Evolutionary conservation across 2,797 vertebrate genomes (phyloP).

Genomic region (Clarias fuscus): DNA sequence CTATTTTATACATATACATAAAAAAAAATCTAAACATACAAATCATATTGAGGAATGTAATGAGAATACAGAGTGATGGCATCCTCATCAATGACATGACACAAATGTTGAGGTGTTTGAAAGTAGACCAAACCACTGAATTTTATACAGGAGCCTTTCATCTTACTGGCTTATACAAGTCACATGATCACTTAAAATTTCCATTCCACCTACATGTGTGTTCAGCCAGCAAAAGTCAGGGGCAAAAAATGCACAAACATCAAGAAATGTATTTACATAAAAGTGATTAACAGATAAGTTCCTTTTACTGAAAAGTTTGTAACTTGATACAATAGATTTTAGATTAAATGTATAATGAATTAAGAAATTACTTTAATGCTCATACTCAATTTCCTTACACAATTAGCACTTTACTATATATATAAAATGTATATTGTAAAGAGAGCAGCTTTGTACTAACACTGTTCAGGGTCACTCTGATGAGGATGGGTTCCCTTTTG

Average conservation of each 20-base stretch:
- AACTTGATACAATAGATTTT: too few species aligned
- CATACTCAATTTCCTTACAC: too few species aligned
- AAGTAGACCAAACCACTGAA: not conserved
- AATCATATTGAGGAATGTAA: not conserved
- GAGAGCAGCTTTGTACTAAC: too few species aligned
- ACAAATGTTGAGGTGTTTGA: not conserved
- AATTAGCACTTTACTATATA: too few species aligned
- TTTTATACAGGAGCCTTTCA: not conserved
- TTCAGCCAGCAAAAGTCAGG: not conserved
- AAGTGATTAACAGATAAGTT: not conserved
- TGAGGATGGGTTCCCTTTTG: too few species aligned
- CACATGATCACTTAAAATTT: not conserved
- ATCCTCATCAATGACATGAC: not conserved
- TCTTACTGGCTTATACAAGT: conserved; percentile 4
- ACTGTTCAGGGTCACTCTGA: too few species aligned
- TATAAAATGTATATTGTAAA: too few species aligned
- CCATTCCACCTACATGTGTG: not conserved
- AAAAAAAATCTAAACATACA: not conserved
- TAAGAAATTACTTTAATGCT: too few species aligned
- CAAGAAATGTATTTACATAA: not conserved
- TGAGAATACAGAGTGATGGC: not conserved
- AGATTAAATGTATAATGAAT: too few species aligned
- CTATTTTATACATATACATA: not conserved
- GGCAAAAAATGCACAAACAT: not conserved
- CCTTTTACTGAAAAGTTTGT: too few species aligned